Evolutionary conservation across 2,888 invertebrate species (phyloP).

Genomic region (Clistopyga incitator): DNA sequence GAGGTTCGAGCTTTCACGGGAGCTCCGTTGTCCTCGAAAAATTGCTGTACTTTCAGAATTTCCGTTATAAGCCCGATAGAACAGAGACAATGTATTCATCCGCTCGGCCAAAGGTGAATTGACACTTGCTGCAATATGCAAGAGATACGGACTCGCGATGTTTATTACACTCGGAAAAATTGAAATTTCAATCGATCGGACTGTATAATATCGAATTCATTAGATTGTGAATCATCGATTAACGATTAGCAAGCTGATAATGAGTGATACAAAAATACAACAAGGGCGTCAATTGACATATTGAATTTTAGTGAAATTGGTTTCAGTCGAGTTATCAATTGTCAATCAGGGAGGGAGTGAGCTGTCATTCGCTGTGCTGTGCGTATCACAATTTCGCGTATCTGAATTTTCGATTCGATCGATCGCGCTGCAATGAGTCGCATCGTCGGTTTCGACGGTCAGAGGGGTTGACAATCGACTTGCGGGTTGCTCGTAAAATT

Average conservation of each 20-base stretch:
- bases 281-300: background rate
- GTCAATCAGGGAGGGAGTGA: too few relatives aligned
- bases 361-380: too few relatives aligned
- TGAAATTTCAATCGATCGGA: too few relatives aligned
- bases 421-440: conserved; percentile 34
- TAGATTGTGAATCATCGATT: too few relatives aligned
- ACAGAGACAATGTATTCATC: conserved; percentile 4
- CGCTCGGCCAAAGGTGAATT: background rate
- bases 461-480: conserved; percentile 13
- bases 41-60: conserved; percentile 44
- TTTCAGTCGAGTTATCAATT: too few relatives aligned
- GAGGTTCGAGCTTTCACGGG: conserved; percentile 26
- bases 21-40: conserved; percentile 31
- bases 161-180: background rate
- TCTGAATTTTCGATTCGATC: conserved; percentile 26
- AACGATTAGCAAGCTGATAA: too few relatives aligned
- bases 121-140: background rate
- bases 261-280: too few relatives aligned
- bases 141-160: background rate
- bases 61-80: background rate
- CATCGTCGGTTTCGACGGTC: background rate
- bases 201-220: too few relatives aligned
- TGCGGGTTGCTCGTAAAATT: conserved; percentile 52
- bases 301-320: background rate
- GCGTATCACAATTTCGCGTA: background rate